A percentile compares a stretch with the other conserved stretches of the same genome.
phyloP scores from a whole-genome alignment of 2,797 vertebrate genomes.

The Huso huso region DNA sequence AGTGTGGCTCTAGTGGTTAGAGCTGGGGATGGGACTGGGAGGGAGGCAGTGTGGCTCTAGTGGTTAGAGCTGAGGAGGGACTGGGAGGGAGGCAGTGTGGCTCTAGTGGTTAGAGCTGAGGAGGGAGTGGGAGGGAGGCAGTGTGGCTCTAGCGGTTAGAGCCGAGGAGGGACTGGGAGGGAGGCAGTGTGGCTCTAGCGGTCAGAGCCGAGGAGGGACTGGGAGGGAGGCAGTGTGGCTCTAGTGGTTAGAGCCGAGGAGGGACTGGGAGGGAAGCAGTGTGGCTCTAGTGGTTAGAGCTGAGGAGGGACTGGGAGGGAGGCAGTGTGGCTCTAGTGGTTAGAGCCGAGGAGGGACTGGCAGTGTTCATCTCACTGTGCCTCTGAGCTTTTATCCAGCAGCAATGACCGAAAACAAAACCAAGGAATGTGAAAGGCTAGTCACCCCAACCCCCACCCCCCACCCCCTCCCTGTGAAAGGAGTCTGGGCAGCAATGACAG shows the following conservation, averaged over 20 bases:
- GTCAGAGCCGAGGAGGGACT: too few relatives aligned
- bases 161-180: background rate
- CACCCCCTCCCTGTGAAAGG: constrained; percentile 16
- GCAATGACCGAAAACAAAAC: too few relatives aligned
- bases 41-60: constrained; percentile 1
- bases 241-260: too few relatives aligned
- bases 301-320: too few relatives aligned
- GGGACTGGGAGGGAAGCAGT: too few relatives aligned
- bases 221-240: too few relatives aligned
- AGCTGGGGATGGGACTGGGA: constrained; percentile 3
- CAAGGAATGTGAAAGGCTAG: constrained; percentile 28
- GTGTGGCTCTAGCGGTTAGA: constrained; percentile 8
- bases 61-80: constrained; percentile 9
- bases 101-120: background rate
- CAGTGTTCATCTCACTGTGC: too few relatives aligned
- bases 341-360: constrained; percentile 1
- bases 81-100: too few relatives aligned
- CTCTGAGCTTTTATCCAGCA: too few relatives aligned
- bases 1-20: background rate
- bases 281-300: too few relatives aligned
- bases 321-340: background rate
- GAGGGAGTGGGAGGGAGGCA: constrained; percentile 6
- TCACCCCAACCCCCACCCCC: constrained; percentile 25
- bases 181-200: too few relatives aligned
- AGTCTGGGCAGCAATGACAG: constrained; percentile 11